phyloP scores from a whole-genome alignment of 35 echinoderm and acorn worm species.

The Acanthaster planci region DNA sequence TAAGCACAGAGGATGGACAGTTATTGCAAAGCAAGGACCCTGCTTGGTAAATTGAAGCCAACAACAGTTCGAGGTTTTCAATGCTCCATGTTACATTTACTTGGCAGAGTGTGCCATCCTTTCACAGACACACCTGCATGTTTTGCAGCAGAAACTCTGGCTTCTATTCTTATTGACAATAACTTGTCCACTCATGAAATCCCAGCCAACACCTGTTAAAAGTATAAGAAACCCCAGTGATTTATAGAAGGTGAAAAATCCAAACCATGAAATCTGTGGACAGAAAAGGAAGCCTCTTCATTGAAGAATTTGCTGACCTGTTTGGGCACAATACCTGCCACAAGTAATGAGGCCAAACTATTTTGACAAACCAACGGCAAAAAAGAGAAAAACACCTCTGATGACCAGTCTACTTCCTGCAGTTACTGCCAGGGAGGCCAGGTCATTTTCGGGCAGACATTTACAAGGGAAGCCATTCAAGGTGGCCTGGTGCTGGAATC shows the following conservation, averaged over 20 bases:
- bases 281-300: neutral
- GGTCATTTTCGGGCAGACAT: neutral
- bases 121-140: too few species aligned
- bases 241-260: conserved; percentile 15
- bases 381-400: neutral
- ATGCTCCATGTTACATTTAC: too few species aligned
- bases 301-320: neutral
- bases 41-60: too few species aligned
- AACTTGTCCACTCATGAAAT: too few species aligned
- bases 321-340: neutral
- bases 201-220: neutral
- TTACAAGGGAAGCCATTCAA: conserved; percentile 21
- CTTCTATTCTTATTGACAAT: too few species aligned
- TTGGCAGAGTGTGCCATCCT: too few species aligned
- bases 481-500: neutral
- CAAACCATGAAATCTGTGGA: neutral
- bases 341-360: neutral
- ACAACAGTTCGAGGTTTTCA: too few species aligned
- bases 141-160: too few species aligned
- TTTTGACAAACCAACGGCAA: conserved; percentile 7
- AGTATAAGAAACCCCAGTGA: conserved; percentile 3
- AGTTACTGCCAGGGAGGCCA: neutral
- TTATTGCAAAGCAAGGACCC: too few species aligned
- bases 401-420: neutral
- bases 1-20: too few species aligned